A percentile compares a stretch with the other conserved stretches of the same genome.
Conservation (phyloP, 2,888 invertebrate species). For the Xylocampa areola region DNA sequence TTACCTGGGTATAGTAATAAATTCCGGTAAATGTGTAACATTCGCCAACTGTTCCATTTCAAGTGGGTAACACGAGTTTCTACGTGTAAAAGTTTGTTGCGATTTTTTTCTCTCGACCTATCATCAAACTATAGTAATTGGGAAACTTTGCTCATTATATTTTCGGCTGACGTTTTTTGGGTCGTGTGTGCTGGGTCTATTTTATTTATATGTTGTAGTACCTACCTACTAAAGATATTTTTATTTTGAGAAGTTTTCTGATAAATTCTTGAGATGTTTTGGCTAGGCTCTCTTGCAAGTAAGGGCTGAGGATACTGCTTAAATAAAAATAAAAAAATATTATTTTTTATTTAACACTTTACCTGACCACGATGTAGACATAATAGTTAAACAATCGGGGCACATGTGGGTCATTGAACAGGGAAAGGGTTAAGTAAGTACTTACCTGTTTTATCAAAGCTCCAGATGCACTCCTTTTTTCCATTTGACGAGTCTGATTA, state of each 20-base stretch:
- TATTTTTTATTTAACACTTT: no score
- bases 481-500: no score
- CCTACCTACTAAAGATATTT: neutral
- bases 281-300: no score
- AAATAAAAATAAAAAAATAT: no score
- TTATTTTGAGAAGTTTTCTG: neutral
- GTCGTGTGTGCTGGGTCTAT: conserved; percentile 23
- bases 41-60: conserved; percentile 48
- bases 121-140: conserved; percentile 86
- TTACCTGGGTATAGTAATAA: conserved; percentile 52
- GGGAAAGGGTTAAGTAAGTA: no score
- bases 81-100: conserved; percentile 65
- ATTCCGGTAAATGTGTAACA: conserved; percentile 53
- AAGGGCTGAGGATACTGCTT: no score
- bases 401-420: no score
- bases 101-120: conserved; percentile 71
- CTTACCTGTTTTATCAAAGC: no score
- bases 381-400: no score
- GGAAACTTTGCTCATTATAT: conserved; percentile 88
- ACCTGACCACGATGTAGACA: no score
- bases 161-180: conserved; percentile 73
- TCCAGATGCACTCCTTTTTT: no score
- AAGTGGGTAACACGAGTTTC: conserved; percentile 58
- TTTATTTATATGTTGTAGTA: conserved; percentile 15
- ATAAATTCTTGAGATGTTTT: no score